phyloP scores from a whole-genome alignment of 92 coral and sea anemone species.

The Umimayanthus kanabou region DNA sequence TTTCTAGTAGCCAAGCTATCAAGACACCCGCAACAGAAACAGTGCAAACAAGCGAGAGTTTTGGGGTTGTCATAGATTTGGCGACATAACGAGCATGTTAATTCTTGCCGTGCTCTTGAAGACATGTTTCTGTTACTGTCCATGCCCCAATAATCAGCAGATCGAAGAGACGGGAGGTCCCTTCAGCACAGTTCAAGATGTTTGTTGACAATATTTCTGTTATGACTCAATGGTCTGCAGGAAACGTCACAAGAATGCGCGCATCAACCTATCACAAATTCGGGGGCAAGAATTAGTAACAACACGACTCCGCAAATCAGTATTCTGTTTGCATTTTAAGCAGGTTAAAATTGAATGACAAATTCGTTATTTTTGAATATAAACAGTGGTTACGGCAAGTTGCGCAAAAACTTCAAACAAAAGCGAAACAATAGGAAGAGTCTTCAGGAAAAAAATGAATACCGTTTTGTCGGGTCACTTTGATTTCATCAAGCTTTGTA shows the following conservation, averaged over 20 bases:
- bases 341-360: conserved; percentile 30
- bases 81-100: conserved; percentile 37
- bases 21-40: conserved; percentile 44
- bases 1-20: conserved; percentile 43
- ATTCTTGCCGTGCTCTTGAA: conserved; percentile 4
- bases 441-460: neutral
- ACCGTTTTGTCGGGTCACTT: conserved; percentile 1
- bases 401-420: conserved; percentile 11
- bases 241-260: conserved; percentile 38
- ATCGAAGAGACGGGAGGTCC: conserved; percentile 39
- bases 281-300: neutral
- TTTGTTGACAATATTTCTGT: conserved; percentile 37
- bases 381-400: neutral
- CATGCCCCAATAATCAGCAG: neutral
- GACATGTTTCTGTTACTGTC: conserved; percentile 45
- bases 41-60: conserved; percentile 33
- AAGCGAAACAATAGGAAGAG: conserved; percentile 20
- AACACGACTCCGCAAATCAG: conserved; percentile 19
- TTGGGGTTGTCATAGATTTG: conserved; percentile 42
- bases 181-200: conserved; percentile 22
- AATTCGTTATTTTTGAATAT: conserved; percentile 2
- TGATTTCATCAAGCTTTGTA: neutral
- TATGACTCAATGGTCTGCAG: neutral
- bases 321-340: conserved; percentile 39
- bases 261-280: neutral